These are phyloP conservation scores for Epinephelus lanceolatus DNA, from an alignment of 2,113 vertebrate species.

Conservation along the genomic window DNA sequence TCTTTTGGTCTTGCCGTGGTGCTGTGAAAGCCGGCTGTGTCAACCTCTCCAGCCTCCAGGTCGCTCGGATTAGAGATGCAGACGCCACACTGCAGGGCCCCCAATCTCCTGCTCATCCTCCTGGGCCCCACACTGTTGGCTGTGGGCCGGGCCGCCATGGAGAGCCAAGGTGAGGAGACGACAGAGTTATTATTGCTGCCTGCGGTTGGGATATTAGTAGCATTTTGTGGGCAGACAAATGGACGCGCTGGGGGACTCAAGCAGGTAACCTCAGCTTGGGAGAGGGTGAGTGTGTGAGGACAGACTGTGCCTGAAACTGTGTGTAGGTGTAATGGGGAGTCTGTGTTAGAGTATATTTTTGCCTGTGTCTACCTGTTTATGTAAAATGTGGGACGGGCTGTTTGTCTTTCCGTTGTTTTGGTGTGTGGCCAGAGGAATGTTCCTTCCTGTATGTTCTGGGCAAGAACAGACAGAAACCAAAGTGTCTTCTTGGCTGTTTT, in stretches of 20 bases:
- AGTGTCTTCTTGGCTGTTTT: slow-evolving; percentile 22
- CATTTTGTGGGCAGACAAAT: slow-evolving; percentile 63
- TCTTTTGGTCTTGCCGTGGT: slow-evolving; percentile 49
- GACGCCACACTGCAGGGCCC: slow-evolving; percentile 49
- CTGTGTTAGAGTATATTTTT: slow-evolving; percentile 55
- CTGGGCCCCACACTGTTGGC: slow-evolving; percentile 69
- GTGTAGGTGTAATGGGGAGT: slow-evolving; percentile 44
- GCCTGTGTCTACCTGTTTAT: slow-evolving; percentile 40
- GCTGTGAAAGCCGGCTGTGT: slow-evolving; percentile 49
- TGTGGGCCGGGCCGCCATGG: slow-evolving; percentile 37
- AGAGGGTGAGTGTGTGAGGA: slow-evolving; percentile 39
- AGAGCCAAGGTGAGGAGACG: slow-evolving; percentile 82
- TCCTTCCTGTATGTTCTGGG: slow-evolving; percentile 6
- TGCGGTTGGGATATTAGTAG: slow-evolving; percentile 66
- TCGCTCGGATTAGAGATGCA: slow-evolving; percentile 70
- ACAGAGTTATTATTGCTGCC: slow-evolving; percentile 55
- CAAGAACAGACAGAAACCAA: slow-evolving; percentile 40
- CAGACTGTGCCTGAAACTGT: slow-evolving; percentile 38
- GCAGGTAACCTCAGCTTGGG: slow-evolving; percentile 64
- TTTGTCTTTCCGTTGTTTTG: slow-evolving; percentile 68
- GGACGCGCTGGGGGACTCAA: slow-evolving; percentile 15
- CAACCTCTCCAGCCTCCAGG: slow-evolving; percentile 53
- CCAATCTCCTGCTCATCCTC: slow-evolving; percentile 63
- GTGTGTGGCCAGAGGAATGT: slow-evolving; percentile 12
- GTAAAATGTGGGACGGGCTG: slow-evolving; percentile 51